Conservation (phyloP, 1,140 invertebrate species). For the Platorchestia sp. region DNA sequence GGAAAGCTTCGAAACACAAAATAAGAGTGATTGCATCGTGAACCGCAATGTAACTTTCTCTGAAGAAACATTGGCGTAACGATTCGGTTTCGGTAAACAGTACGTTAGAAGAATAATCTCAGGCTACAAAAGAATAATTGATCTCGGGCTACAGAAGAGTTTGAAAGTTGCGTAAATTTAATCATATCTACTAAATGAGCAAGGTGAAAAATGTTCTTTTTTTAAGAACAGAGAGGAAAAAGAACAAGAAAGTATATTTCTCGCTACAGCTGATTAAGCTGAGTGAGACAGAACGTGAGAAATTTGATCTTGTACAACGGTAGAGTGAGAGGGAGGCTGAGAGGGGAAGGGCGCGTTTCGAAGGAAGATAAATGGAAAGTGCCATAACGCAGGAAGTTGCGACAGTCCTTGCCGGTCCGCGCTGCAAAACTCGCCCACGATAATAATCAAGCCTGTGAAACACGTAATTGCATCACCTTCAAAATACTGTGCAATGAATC, state of each 20-base stretch:
- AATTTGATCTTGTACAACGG: background rate
- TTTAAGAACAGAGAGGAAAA: background rate
- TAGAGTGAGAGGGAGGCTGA: background rate
- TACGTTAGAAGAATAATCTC: background rate
- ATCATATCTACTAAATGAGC: background rate
- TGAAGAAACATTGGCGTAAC: background rate
- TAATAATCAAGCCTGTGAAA: constrained; percentile 1
- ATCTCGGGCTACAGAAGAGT: background rate
- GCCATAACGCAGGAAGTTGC: background rate
- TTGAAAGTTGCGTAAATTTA: background rate
- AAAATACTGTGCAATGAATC: background rate
- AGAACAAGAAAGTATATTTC: background rate
- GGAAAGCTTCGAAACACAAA: background rate
- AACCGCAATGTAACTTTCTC: background rate
- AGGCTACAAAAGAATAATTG: background rate
- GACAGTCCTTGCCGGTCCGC: background rate
- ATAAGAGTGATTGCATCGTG: background rate
- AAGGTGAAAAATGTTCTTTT: background rate
- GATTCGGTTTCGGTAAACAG: background rate
- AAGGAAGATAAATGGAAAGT: background rate
- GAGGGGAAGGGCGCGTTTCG: background rate
- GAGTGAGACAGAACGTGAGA: background rate
- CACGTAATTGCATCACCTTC: background rate
- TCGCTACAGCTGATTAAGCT: background rate
- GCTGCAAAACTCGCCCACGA: background rate